Evolutionary conservation across 2,888 invertebrate species (phyloP), one percentile per base, ranked within the genome.

Genomic region (Anaspis maculata): DNA sequence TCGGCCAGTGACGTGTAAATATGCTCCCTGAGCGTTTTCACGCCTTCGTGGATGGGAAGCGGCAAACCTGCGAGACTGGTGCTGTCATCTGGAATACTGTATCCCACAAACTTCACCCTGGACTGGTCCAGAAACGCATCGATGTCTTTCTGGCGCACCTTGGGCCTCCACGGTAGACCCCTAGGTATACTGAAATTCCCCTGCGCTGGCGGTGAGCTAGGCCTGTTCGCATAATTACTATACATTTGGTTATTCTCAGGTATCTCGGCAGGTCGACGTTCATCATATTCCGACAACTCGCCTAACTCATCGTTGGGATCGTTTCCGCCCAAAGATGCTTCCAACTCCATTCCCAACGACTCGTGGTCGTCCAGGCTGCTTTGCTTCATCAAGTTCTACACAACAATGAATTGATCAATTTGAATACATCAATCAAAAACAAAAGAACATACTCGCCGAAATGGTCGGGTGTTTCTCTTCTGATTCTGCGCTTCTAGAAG

Each of bases 11-110:
- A 95, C 21, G 85, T 81, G 62, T 97, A 97, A 73, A 95, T 83
- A 59, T 96, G 94, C 72, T 76, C 73, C 64, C 85, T 86, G 22
- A 96, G 69, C 34, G 91, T 90, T 54, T 83, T 83, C 16, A 97
- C 84, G 15, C 96, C 94, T 68, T 97, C 95, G 59, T 92, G 91
- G 54, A 99, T 96, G 0, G 97, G 96, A 53, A 88, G 85, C 1
- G 98, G 98, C 34, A 98, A 69, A 1, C 97, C 98, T 33, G 95
- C 94, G 44, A 95, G 71, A 31, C 94, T 94, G 39, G 80, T 80
- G 34, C 83, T 73, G 61, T 97, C 95, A 14, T 82, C 82, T 42
- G 79, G 83, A 27, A 98, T 73, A 32, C 85, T 85, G 62, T 91
- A 98, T 0, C 96, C 95, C 41, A 98, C 87, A 72, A 97, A 98